Percentiles rank a stretch among this genome's conserved stretches.
Evolutionary conservation across 2,113 vertebrate genomes (phyloP).

Genomic region (Phylloscopus whistleri): DNA sequence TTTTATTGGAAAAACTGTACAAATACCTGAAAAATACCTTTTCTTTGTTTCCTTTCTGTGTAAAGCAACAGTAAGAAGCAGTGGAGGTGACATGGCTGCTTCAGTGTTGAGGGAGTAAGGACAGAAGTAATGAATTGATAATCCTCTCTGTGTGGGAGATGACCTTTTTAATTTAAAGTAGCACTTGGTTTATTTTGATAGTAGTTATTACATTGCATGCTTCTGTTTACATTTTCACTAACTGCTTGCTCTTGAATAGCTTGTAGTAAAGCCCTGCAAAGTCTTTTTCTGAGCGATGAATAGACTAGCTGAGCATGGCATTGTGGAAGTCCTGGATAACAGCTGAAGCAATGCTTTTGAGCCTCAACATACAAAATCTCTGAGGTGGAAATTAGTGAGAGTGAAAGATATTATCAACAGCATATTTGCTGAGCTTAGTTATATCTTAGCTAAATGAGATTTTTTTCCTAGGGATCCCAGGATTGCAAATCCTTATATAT

Average conservation of each 20-base stretch:
- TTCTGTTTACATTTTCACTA: slow-evolving; percentile 48
- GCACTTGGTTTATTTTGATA: neutral
- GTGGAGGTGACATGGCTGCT: neutral
- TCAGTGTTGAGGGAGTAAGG: neutral
- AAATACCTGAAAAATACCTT: neutral
- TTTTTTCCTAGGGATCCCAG: slow-evolving; percentile 6
- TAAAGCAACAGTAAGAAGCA: neutral
- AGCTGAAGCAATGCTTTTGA: slow-evolving; percentile 19
- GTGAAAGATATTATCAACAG: slow-evolving; percentile 30
- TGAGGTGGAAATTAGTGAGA: slow-evolving; percentile 51
- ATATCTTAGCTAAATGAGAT: neutral
- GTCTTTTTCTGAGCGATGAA: neutral
- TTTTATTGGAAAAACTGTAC: neutral
- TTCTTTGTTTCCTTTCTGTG: neutral
- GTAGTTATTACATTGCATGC: neutral
- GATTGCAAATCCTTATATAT: slow-evolving; percentile 10
- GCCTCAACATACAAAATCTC: slow-evolving; percentile 7
- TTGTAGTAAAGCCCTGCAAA: slow-evolving; percentile 18
- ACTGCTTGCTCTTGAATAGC: slow-evolving; percentile 32
- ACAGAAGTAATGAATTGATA: neutral
- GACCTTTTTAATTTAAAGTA: neutral
- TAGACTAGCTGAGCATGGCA: neutral
- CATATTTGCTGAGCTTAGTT: slow-evolving; percentile 17
- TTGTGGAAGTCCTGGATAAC: neutral
- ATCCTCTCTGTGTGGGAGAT: neutral